Conservation (phyloP, 2,888 invertebrate genomes). For the Agonopterix heracliana region DNA sequence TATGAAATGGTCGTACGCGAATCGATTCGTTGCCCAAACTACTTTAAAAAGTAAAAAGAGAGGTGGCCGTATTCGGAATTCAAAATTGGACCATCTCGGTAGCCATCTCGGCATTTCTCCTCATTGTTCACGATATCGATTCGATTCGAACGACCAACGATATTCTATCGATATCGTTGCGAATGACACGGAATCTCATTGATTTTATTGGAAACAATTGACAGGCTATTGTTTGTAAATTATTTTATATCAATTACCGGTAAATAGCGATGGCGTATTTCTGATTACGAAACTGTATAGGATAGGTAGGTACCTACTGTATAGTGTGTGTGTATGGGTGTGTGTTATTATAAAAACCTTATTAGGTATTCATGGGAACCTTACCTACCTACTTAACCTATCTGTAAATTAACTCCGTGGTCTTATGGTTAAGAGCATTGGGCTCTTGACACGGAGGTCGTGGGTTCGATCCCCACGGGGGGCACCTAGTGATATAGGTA, state of each 20-base stretch:
- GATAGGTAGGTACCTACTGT: too few relatives aligned
- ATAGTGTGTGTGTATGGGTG: too few relatives aligned
- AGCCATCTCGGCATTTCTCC: constrained; percentile 43
- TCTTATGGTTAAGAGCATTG: too few relatives aligned
- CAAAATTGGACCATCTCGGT: constrained; percentile 38
- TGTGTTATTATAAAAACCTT: too few relatives aligned
- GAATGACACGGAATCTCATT: constrained; percentile 50
- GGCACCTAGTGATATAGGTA: too few relatives aligned
- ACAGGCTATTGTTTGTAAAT: constrained; percentile 64
- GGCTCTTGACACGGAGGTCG: too few relatives aligned
- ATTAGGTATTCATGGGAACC: background rate
- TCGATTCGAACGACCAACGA: too few relatives aligned
- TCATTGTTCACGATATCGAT: constrained; percentile 38
- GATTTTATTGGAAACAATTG: constrained; percentile 59
- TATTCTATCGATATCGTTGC: constrained; percentile 10
- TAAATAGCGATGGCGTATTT: constrained; percentile 24
- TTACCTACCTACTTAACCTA: background rate
- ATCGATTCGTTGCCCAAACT: background rate
- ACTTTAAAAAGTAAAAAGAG: constrained; percentile 22
- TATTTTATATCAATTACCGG: constrained; percentile 35
- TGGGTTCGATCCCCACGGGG: too few relatives aligned
- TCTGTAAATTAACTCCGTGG: too few relatives aligned
- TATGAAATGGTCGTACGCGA: too few relatives aligned
- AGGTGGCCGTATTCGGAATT: constrained; percentile 18
- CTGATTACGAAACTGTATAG: too few relatives aligned